Percentiles rank a stretch among this genome's conserved stretches.
phyloP scores from a whole-genome alignment of 2,888 invertebrate species.

The Clepsis dumicolana region DNA sequence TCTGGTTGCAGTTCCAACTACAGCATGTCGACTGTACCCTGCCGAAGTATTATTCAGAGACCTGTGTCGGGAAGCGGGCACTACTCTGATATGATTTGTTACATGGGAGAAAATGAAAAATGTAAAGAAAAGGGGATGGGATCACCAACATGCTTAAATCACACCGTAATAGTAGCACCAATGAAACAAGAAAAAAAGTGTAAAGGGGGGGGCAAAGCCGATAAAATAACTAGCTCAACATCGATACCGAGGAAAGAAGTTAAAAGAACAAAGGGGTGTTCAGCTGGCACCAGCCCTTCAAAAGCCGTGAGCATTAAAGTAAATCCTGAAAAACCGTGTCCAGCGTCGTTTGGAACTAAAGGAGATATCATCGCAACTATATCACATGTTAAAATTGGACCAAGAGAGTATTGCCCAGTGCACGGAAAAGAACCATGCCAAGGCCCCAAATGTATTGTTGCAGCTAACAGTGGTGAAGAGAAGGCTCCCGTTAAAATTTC shows the following conservation, averaged over 20 bases:
- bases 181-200: slow-evolving; percentile 1
- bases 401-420: slow-evolving; percentile 67
- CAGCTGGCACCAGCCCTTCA: slow-evolving; percentile 50
- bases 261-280: slow-evolving; percentile 2
- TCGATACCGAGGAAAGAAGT: neutral
- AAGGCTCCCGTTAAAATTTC: slow-evolving; percentile 71
- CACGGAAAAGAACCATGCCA: slow-evolving; percentile 68
- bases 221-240: slow-evolving; percentile 3
- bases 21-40: slow-evolving; percentile 49
- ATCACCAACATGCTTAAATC: slow-evolving; percentile 45
- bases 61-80: slow-evolving; percentile 46
- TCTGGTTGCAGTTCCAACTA: slow-evolving; percentile 54
- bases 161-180: slow-evolving; percentile 4
- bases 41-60: slow-evolving; percentile 43
- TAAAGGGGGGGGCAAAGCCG: neutral
- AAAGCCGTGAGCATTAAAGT: slow-evolving; percentile 67
- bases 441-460: slow-evolving; percentile 69
- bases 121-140: slow-evolving; percentile 65
- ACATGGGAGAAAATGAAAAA: slow-evolving; percentile 65
- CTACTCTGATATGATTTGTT: slow-evolving; percentile 67
- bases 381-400: slow-evolving; percentile 73
- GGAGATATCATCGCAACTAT: slow-evolving; percentile 71
- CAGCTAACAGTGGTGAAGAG: slow-evolving; percentile 58
- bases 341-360: slow-evolving; percentile 54
- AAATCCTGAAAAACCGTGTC: slow-evolving; percentile 55